phyloP scores from a whole-genome alignment of 2,113 vertebrate species.

The Lutjanus erythropterus region DNA sequence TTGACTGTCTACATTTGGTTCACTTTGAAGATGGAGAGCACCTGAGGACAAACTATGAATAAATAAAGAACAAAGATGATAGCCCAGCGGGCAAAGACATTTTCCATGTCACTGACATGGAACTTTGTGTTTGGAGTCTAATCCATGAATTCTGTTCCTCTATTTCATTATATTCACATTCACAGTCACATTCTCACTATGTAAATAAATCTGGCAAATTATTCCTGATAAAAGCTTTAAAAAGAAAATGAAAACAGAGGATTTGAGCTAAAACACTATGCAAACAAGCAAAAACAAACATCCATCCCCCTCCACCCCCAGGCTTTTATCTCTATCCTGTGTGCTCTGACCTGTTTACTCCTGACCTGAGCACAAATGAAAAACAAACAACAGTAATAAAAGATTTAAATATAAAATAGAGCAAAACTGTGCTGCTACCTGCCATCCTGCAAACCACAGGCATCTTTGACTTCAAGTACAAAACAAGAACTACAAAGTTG shows the following conservation, averaged over 20 bases:
- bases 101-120: not conserved
- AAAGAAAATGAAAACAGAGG: not conserved
- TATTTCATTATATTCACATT: not conserved
- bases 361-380: not conserved
- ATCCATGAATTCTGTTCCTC: not conserved
- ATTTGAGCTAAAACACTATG: not conserved
- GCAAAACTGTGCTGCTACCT: not conserved
- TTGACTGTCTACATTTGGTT: not conserved
- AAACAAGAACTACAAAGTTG: too few species aligned
- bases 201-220: not conserved
- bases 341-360: not conserved
- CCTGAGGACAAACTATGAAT: not conserved
- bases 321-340: not conserved
- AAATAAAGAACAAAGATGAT: not conserved
- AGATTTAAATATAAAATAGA: not conserved
- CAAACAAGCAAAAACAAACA: not conserved
- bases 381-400: not conserved
- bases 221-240: not conserved
- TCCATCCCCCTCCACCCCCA: too few species aligned
- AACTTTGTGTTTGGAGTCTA: not conserved
- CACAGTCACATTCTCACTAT: not conserved
- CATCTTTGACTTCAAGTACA: not conserved
- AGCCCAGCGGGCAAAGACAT: not conserved
- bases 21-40: not conserved
- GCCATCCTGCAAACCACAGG: not conserved